Evolutionary conservation across 2,113 vertebrate genomes (phyloP), one percentile per base, ranked within the genome.

Genomic region (Notarius quadriscutis): DNA sequence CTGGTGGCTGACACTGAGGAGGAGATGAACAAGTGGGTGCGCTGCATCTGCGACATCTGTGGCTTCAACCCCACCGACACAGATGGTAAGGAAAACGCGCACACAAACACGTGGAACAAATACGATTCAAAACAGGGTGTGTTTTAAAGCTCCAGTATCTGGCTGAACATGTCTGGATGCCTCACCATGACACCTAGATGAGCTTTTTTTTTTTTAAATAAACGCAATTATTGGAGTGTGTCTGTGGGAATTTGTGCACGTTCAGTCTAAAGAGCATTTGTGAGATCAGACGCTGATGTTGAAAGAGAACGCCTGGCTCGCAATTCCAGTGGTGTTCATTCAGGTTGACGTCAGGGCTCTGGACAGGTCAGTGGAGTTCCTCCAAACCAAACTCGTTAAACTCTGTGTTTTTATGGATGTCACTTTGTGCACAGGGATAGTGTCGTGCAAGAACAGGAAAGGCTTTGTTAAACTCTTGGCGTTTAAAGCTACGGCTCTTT

Each of bases 11-110:
- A 99, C 94, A 98, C 97, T 0, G 98, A 99, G 91, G 97, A 99
- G 90, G 98, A 99, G 91, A 99, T 99, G 98, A 99, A 99, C 94
- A 99, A 99, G 97, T 99, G 98, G 98, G 98, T 99, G 87, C 97
- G 97, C 90, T 97, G 96, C 92, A 99, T 99, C 94, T 99, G 98
- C 84, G 98, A 99, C 93, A 99, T 99, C 94, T 99, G 98, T 93
- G 98, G 98, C 91, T 99, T 99, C 91, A 99, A 99, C 92, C 97
- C 98, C 92, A 99, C 98, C 22, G 98, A 99, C 90, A 25, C 84
- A 0, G 98, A 99, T 34, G 98, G 98, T 99, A 94, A 95, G 92
- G 34, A 2, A 4, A 14, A 62, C 5, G 20, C 7, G 25, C 41
- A 30, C 15, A 55, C 27, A 51, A 5, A 83, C 34, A 17, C 4